Evolutionary conservation across 2,797 vertebrate species (phyloP).

Genomic region (Tapera naevia): DNA sequence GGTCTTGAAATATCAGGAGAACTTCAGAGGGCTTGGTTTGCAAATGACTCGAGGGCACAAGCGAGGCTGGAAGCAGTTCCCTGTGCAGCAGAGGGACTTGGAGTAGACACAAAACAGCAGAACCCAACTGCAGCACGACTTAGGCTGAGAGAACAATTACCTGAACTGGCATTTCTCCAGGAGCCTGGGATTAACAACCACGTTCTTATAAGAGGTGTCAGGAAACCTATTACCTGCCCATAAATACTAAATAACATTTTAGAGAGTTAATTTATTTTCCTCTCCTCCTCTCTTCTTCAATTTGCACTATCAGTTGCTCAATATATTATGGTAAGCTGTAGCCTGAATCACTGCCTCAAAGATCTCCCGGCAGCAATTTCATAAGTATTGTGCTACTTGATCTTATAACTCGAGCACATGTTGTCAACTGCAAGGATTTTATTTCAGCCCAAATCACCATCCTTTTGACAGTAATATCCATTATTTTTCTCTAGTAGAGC

Average conservation of each 20-base stretch:
- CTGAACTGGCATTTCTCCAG: too few relatives aligned
- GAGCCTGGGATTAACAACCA: too few relatives aligned
- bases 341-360: background rate
- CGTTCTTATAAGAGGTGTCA: background rate
- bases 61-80: too few relatives aligned
- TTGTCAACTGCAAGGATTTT: slow-evolving; percentile 12
- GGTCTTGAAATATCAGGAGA: too few relatives aligned
- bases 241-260: slow-evolving; percentile 9
- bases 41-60: too few relatives aligned
- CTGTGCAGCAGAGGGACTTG: too few relatives aligned
- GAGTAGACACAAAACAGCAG: too few relatives aligned
- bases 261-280: slow-evolving; percentile 33
- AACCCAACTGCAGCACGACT: too few relatives aligned
- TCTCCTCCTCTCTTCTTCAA: background rate
- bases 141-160: too few relatives aligned
- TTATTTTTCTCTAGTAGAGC: background rate
- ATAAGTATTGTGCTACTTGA: background rate
- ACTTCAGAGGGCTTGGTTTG: too few relatives aligned
- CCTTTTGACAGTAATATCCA: slow-evolving; percentile 18
- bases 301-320: slow-evolving; percentile 18
- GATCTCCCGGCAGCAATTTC: background rate
- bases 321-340: background rate
- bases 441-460: slow-evolving; percentile 27
- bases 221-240: background rate
- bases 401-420: background rate